Evolutionary conservation across 2,113 vertebrate genomes (phyloP), one percentile per base, ranked within the genome.

Genomic region (Prolemur simus): DNA sequence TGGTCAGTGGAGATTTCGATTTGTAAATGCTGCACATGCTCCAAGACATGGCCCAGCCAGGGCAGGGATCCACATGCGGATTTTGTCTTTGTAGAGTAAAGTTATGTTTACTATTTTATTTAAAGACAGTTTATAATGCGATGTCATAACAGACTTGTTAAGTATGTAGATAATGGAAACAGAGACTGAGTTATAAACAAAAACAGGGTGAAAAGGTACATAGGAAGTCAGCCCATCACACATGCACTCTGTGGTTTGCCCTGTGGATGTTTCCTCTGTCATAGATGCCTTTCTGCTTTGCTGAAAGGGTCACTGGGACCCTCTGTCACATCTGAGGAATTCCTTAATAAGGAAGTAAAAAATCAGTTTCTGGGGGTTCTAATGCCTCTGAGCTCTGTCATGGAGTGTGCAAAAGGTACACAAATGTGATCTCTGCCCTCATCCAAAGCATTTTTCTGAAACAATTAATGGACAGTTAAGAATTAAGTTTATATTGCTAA

Each of bases 61-160:
- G 58, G 14, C 54, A 63, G n/a, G 93, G 56, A 39, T 13, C 29
- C 88, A 49, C 98, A 86, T 86, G 58, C 80, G 89, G 96, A 82
- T 34, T 8, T 2, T 80, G 81, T 96, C 77, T 76, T 69, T 5
- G 11, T 88, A 42, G n/a, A 97, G 29, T 27, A 66, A 73, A 96
- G 95, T 45, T 93, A 68, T 69, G 45, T 54, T 98, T 78, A 45
- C 20, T 89, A 52, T 42, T 96, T 96, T 94, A 32, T 54, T 45
- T 45, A 2, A 97, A 45, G 56, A 63, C 52, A 81, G 21, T 87
- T 97, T 98, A 29, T 47, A 95, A 94, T 0, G 29, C 37, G 13
- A 83, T 97, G 98, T 98, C 95, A 90, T 95, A 97, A 95, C 34
- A 96, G 73, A 1, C 83, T 73, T 42, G 95, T 94, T 81, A 95